Evolutionary conservation across 2,113 vertebrate genomes (phyloP), one percentile per base, ranked within the genome.

Genomic region (Podarcis raffonei): DNA sequence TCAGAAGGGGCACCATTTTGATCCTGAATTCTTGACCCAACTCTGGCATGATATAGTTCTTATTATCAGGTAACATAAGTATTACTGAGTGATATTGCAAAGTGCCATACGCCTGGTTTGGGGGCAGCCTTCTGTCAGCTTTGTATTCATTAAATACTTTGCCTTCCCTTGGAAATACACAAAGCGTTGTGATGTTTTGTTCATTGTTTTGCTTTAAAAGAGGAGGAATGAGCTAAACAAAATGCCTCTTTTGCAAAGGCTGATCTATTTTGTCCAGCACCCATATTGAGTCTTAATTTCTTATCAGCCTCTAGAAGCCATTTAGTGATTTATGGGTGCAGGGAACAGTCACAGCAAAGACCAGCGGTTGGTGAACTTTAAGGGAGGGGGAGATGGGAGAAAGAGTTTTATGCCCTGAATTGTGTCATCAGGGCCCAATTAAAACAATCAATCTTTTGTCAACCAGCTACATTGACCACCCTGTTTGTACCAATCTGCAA

Each of bases 391-490:
- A 69, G 88, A 79, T 23, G 15, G 82, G 65, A 84, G 81, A 57
- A 84, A 68, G 35, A 79, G 39, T 89, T 93, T 92, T 90, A 83
- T 88, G 88, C 48, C 87, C 62, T 57, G 74, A 91, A 92, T 91
- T 83, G 15, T 88, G 93, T 93, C 82, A 90, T 79, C 23, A 83
- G 71, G 77, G 15, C 65, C 81, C 80, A 88, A 90, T 88, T 91
- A 86, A 93, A 91, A 86, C 69, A 90, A 93, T 87, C 86, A 88
- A 39, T 91, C 94, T 92, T 93, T 85, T 94, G 57, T 87, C 27
- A 57, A 87, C 93, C 94, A 91, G 80, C 89, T 79, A 91, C 89
- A 80, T 32, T 86, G 65, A 59, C 20, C 62, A 83, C 37, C 79
- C 59, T 91, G 66, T 62, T 75, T 81, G 86, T 83, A 91, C 87